phyloP scores from a whole-genome alignment of 2,797 vertebrate genomes.

The Euthynnus affinis region DNA sequence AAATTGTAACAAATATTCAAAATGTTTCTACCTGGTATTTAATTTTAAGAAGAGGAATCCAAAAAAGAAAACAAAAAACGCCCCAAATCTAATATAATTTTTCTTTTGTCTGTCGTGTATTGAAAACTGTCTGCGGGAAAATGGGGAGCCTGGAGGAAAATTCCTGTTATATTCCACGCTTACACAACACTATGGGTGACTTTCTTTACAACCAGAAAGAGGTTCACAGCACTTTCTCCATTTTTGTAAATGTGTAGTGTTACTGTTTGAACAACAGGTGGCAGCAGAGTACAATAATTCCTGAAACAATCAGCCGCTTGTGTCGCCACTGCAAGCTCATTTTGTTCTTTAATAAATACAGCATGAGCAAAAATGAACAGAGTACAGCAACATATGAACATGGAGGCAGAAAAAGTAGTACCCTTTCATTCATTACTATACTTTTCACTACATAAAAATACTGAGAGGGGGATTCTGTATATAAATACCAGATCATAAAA shows the following conservation, averaged over 20 bases:
- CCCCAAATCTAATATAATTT: neutral
- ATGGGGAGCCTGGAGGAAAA: neutral
- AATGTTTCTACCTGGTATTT: neutral
- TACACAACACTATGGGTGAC: neutral
- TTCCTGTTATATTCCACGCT: neutral
- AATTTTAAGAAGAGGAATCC: neutral
- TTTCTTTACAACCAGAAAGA: neutral
- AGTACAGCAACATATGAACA: neutral
- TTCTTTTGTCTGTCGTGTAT: neutral
- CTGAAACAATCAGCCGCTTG: neutral
- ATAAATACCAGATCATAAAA: slow-evolving; percentile 27
- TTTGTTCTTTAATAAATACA: slow-evolving; percentile 23
- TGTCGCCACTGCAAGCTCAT: neutral
- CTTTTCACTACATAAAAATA: neutral
- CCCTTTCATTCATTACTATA: neutral
- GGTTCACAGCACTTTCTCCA: no score
- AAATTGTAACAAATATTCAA: neutral
- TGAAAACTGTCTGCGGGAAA: no score
- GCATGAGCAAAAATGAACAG: neutral
- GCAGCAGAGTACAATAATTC: slow-evolving; percentile 60
- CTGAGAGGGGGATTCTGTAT: neutral
- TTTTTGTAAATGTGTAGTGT: slow-evolving; percentile 25
- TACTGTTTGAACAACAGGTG: slow-evolving; percentile 62
- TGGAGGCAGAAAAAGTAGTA: neutral
- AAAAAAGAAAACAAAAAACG: neutral